Evolutionary conservation across 2,797 vertebrate species (phyloP).

Genomic region (Acanthornis magna): DNA sequence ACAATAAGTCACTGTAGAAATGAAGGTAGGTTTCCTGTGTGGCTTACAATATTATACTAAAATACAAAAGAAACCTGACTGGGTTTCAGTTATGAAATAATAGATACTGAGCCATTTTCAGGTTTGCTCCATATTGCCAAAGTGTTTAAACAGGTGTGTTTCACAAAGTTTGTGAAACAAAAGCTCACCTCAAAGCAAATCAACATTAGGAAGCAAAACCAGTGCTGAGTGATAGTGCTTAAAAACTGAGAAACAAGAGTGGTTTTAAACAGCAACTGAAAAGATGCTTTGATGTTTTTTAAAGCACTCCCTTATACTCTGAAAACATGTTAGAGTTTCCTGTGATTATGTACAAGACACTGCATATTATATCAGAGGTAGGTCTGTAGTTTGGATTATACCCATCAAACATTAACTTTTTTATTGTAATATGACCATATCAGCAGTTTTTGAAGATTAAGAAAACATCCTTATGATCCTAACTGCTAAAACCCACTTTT

Average conservation of each 20-base stretch:
- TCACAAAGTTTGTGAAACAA: slow-evolving; percentile 57
- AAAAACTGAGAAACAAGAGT: slow-evolving; percentile 49
- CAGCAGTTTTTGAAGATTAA: neutral
- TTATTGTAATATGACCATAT: neutral
- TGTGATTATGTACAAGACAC: neutral
- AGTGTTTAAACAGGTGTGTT: slow-evolving; percentile 56
- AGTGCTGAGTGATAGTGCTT: slow-evolving; percentile 56
- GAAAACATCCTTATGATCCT: neutral
- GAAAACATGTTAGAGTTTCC: neutral
- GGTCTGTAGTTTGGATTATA: neutral
- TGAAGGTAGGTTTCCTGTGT: slow-evolving; percentile 67
- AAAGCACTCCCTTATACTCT: neutral
- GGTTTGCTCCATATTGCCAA: slow-evolving; percentile 42
- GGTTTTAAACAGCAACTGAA: slow-evolving; percentile 57
- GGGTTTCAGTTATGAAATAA: slow-evolving; percentile 72
- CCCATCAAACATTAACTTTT: neutral
- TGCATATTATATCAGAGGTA: neutral
- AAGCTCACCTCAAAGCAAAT: slow-evolving; percentile 56
- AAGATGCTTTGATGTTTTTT: slow-evolving; percentile 35
- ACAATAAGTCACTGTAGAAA: slow-evolving; percentile 53
- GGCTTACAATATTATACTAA: slow-evolving; percentile 41
- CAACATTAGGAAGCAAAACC: slow-evolving; percentile 65
- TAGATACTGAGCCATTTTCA: slow-evolving; percentile 64
- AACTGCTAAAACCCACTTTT: neutral
- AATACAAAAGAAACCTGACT: slow-evolving; percentile 55